Evolutionary conservation across 1,140 invertebrate species (phyloP).

Genomic region (Conus ventricosus): DNA sequence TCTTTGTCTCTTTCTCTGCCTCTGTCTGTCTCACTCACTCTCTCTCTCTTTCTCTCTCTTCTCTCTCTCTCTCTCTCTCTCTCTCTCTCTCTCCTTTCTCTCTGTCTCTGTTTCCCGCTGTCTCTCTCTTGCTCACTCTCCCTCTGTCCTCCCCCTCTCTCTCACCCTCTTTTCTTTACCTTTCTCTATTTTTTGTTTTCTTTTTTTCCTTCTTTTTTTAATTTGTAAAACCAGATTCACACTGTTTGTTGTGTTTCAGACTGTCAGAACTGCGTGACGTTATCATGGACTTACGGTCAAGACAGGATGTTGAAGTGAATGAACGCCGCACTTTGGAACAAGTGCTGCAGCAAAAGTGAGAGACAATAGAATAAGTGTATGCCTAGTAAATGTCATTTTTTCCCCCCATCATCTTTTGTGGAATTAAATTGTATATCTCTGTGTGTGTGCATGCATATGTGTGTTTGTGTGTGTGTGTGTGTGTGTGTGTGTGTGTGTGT

Average conservation of each 20-base stretch:
- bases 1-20: no score
- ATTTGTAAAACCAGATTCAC: background rate
- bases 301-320: conserved; percentile 66
- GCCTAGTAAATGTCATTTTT: no score
- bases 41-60: background rate
- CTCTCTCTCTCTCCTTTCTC: background rate
- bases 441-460: background rate
- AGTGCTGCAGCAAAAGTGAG: conserved; percentile 50
- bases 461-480: no score
- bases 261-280: conserved; percentile 70
- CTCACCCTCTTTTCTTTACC: background rate
- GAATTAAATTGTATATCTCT: no score
- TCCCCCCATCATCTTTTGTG: no score
- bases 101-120: background rate
- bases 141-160: no score
- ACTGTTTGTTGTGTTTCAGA: conserved; percentile 46
- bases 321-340: conserved; percentile 68
- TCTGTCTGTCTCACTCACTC: no score
- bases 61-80: background rate
- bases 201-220: background rate
- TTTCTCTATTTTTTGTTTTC: background rate
- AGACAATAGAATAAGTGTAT: background rate
- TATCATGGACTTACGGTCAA: conserved; percentile 66
- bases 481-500: no score
- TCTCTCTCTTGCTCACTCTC: no score